Evolutionary conservation across 2,113 vertebrate genomes (phyloP), one percentile per base, ranked within the genome.

Genomic region (Mobula hypostoma): DNA sequence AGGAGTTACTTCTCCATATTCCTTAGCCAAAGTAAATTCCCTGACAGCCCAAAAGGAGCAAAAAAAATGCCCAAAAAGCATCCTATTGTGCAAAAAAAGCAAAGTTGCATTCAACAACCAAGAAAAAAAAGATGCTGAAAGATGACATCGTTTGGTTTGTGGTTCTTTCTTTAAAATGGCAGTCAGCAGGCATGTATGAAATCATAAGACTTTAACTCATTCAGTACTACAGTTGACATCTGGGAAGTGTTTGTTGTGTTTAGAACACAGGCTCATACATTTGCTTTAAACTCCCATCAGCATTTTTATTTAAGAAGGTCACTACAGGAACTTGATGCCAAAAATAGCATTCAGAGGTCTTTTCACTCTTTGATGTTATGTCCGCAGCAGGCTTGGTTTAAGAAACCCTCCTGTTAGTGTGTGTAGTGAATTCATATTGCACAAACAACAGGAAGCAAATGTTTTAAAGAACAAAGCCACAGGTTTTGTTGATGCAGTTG

Each of bases 401-500:
- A 90, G 29, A 90, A 90, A 90, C 12, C 61, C 58, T 88, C 32
- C 58, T 8, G 48, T 61, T 29, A 15, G 27, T 36, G 15, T 90
- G 29, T 19, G n/a, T 12, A 66, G 29, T 66, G 58, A 66, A 66
- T 88, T 27, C n/a, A 32, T 17, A 66, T 24, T 32, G 61, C 15
- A 66, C n/a, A 7, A 66, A 36, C 61, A 36, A 68, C 36, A 74
- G 36, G 19, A 93, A 40, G 32, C 63, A 36, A 93, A 74, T 93
- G 68, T 72, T 48, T 40, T 74, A 48, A 72, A 74, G 68, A 9
- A 19, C 68, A 74, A 24, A 93, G 32, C 24, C 36, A 56, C 68
- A 93, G 88, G 68, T 93, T 93, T 90, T 48, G 68, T 93, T 93
- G 68, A 40, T 56, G 68, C 68, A 93, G 61, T 90, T 68, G 85